Evolutionary conservation across 2,797 vertebrate genomes (phyloP).

Genomic region (Mus spretus): DNA sequence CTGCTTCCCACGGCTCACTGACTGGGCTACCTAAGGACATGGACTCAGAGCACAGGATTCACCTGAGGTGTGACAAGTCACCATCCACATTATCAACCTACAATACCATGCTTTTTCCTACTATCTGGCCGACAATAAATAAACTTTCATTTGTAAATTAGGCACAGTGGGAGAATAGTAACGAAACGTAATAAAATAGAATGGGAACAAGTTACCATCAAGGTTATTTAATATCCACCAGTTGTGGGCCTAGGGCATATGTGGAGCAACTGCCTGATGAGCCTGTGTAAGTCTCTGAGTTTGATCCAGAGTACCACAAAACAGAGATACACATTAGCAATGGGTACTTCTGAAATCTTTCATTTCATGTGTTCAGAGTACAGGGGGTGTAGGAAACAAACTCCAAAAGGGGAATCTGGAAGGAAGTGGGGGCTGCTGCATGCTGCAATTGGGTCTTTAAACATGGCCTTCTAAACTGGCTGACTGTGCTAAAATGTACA

Average conservation of each 20-base stretch:
- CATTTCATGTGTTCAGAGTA: neutral
- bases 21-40: neutral
- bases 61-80: neutral
- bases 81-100: neutral
- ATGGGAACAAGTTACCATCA: neutral
- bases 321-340: neutral
- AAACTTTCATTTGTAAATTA: neutral
- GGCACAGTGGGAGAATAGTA: neutral
- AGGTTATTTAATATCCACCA: neutral
- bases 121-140: neutral
- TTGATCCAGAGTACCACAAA: neutral
- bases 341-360: neutral
- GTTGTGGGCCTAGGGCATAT: neutral
- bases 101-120: neutral
- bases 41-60: neutral
- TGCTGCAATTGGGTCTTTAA: neutral
- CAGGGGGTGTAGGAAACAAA: neutral
- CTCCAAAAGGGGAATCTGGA: neutral
- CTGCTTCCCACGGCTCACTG: neutral
- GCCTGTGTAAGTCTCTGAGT: neutral
- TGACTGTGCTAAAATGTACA: neutral
- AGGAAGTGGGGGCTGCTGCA: neutral
- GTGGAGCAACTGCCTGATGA: neutral
- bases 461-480: neutral
- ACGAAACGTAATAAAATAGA: neutral